Evolutionary conservation across 2,888 invertebrate genomes (phyloP), one percentile per base, ranked within the genome.

Genomic region (Eumacrocentrus americanus): DNA sequence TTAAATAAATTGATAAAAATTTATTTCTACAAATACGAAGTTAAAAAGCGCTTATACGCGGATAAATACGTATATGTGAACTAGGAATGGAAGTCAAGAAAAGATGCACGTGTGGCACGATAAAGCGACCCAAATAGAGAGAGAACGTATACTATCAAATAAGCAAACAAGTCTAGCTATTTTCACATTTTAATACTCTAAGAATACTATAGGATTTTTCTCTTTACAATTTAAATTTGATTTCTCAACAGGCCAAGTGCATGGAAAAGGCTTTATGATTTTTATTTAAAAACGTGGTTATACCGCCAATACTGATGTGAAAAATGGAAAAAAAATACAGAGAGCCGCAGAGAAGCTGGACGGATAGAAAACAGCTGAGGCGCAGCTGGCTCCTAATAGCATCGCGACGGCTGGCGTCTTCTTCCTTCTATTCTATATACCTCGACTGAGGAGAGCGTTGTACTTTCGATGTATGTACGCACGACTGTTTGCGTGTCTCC

Each of bases 291-390:
- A 48, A 14, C 50, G 50, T 52, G 48, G 18, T 40, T 22, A 29
- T 61, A 59, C 35, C 46, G 20, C 11, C 2, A 51, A 18, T 20
- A 20, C 42, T 12, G 34, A 25, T 23, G 12, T 14, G 20, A 14
- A 12, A n/a, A 46, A 46, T 7, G 18, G 20, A 22, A 23, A 46
- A 46, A 46, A 46, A 22, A 25, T 46, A 46, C 12, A n/a, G 12
- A 12, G 46, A 46, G 25, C n/a, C 2, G 42, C 42, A 20, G n/a
- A 42, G 46, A 46, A 23, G 25, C 44, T 44, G 54, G 54, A 62
- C 58, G 62, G 64, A 67, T 63, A 65, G 77, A 73, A 76, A 76
- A 76, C 77, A 78, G 77, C 77, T 78, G 77, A 76, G 71, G 61
- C 71, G 73, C 77, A 77, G 77, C 75, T 78, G 77, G 75, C 69